Percentiles rank a stretch among this genome's conserved stretches.
phyloP scores from a whole-genome alignment of 2,888 invertebrate genomes.

The Pseudoips prasinana region DNA sequence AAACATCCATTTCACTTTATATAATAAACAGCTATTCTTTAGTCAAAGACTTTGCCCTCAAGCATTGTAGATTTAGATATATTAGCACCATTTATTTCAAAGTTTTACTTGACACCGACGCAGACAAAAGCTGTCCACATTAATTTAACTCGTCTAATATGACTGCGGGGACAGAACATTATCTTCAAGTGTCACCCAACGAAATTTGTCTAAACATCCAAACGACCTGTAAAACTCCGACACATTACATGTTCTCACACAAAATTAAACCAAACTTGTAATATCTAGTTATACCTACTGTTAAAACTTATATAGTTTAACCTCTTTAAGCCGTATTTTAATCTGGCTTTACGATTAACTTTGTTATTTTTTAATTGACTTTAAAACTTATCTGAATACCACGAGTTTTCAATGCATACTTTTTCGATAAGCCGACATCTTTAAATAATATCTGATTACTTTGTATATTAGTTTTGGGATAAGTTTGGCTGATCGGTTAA shows the following conservation, averaged over 20 bases:
- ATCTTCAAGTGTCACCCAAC: constrained; percentile 12
- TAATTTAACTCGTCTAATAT: constrained; percentile 18
- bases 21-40: too few species aligned
- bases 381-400: constrained; percentile 23
- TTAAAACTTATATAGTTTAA: constrained; percentile 32
- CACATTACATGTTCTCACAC: constrained; percentile 11
- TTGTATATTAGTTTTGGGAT: constrained; percentile 6
- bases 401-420: too few species aligned
- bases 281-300: constrained; percentile 20
- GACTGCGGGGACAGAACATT: constrained; percentile 13
- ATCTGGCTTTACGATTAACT: constrained; percentile 29
- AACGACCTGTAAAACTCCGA: constrained; percentile 11
- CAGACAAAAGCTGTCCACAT: constrained; percentile 19
- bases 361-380: constrained; percentile 35
- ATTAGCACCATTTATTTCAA: constrained; percentile 10
- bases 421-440: background rate
- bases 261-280: constrained; percentile 19
- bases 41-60: background rate
- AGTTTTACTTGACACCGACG: constrained; percentile 12
- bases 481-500: constrained; percentile 7
- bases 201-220: constrained; percentile 16
- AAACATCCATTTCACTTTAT: too few species aligned
- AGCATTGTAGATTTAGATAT: constrained; percentile 12
- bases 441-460: constrained; percentile 11
- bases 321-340: constrained; percentile 19